Conservation (phyloP, 2,888 invertebrate species). For the Atethmia centrago region DNA sequence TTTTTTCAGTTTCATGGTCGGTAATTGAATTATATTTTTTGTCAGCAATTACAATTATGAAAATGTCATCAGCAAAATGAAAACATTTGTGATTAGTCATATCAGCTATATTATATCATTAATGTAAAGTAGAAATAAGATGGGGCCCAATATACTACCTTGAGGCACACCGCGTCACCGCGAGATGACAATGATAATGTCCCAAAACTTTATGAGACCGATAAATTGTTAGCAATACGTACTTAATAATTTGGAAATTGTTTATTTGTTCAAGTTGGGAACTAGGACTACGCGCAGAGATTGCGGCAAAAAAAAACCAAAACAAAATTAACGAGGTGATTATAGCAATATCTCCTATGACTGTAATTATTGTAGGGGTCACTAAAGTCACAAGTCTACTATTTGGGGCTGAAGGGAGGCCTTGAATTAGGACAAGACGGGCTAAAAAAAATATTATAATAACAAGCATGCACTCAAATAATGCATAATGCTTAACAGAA, state of each 20-base stretch:
- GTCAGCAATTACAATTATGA: no score
- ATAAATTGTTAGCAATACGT: background rate
- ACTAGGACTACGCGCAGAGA: conserved; percentile 21
- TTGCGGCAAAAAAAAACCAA: background rate
- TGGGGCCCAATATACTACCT: no score
- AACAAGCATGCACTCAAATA: background rate
- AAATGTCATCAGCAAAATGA: no score
- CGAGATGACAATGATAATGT: background rate
- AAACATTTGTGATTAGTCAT: no score
- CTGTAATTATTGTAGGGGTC: conserved; percentile 1
- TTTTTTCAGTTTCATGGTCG: no score
- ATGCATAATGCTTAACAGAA: background rate
- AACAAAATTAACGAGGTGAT: conserved; percentile 12
- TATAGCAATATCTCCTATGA: conserved; percentile 12
- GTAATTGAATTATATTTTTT: no score
- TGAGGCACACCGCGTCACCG: no score
- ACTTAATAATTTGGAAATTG: conserved; percentile 22
- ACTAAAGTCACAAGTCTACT: background rate
- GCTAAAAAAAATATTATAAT: background rate
- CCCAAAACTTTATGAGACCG: background rate
- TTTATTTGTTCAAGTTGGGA: conserved; percentile 37
- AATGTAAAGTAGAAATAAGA: no score
- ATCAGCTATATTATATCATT: no score
- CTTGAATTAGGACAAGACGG: no score
- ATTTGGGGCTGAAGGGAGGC: background rate